phyloP scores from a whole-genome alignment of 2,113 vertebrate species.

The Potamarius usumacintae region DNA sequence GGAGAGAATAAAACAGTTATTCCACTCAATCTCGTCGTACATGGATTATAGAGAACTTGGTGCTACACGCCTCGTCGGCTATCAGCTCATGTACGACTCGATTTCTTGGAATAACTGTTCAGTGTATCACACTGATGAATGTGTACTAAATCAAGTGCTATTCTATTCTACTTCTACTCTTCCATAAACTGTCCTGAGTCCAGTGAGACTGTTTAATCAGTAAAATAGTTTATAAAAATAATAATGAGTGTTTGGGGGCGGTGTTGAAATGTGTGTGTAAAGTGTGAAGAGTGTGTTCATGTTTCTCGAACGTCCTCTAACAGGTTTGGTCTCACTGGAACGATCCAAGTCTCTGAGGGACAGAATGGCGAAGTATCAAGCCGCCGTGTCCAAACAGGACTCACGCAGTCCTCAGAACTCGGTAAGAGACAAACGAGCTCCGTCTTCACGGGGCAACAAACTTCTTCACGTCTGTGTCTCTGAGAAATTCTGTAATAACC shows the following conservation, averaged over 20 bases:
- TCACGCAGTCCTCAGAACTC: slow-evolving; percentile 10
- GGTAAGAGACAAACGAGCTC: slow-evolving; percentile 53
- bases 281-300: not conserved
- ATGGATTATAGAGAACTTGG: too few relatives aligned
- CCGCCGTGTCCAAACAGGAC: slow-evolving; percentile 82
- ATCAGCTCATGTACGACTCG: too few relatives aligned
- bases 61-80: too few relatives aligned
- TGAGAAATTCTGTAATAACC: not conserved
- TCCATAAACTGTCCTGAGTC: not conserved
- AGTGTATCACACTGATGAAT: not conserved
- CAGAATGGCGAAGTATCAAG: slow-evolving; percentile 91
- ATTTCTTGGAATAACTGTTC: too few relatives aligned
- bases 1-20: too few relatives aligned
- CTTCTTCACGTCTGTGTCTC: not conserved
- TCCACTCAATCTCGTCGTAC: too few relatives aligned
- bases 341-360: slow-evolving; percentile 80
- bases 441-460: not conserved
- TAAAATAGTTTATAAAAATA: not conserved
- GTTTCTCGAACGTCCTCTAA: slow-evolving; percentile 48
- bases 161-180: not conserved
- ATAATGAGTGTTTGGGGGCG: not conserved
- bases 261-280: not conserved
- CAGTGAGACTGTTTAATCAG: not conserved
- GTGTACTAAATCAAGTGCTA: not conserved
- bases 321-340: slow-evolving; percentile 72